Base-by-base conservation (phyloP, 2,888 invertebrate genomes). In the Glyphotaelius pellucidus region DNA sequence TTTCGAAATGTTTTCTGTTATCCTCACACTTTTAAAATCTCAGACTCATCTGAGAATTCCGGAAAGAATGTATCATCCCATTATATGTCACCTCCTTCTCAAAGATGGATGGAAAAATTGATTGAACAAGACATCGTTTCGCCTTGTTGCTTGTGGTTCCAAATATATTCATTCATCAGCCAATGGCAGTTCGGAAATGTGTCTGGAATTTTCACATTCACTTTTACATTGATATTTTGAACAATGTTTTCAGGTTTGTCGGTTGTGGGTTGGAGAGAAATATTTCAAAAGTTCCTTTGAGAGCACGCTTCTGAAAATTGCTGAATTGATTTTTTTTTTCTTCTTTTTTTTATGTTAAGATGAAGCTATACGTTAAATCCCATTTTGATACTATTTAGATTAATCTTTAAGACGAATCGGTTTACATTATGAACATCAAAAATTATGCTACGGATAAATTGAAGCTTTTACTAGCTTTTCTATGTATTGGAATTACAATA, bases 51-150 rank as follows among this genome's bases (percentile, higher is more conserved):
- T 15, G 42, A 89, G 80, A 80, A 89, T 89, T 81, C 38, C 32
- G 90, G 38, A 89, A 81, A 80, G 90, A 90, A 81, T 90, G 80
- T 47, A 90, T 83, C 81, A 32, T 47, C 31, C 47, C 19, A 42
- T 90, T 79, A 35, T 79, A 79, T 79, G 79, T 89, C 87, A 80
- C 88, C 88, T 89, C 88, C 88, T 89, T 35, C n/a, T 47, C 9
- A 38, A 42, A 81, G 90, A 90, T 81, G n/a, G 35, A 47, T 84
- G 81, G 83, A 38, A 32, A 81, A 90, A 67, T 81, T 81, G 47
- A 90, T 83, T 83, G 83, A 83, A 81, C 35, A n/a, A 81, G 42
- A 47, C 32, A 47, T 90, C 52, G 90, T 31, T 81, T 38, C 83
- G 90, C 81, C 80, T 38, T 89, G 79, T 89, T 79, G 88, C 88